A percentile compares a stretch with the other conserved stretches of the same genome.
Evolutionary conservation across 2,797 vertebrate species (phyloP).

Genomic region (Vireo griseus): DNA sequence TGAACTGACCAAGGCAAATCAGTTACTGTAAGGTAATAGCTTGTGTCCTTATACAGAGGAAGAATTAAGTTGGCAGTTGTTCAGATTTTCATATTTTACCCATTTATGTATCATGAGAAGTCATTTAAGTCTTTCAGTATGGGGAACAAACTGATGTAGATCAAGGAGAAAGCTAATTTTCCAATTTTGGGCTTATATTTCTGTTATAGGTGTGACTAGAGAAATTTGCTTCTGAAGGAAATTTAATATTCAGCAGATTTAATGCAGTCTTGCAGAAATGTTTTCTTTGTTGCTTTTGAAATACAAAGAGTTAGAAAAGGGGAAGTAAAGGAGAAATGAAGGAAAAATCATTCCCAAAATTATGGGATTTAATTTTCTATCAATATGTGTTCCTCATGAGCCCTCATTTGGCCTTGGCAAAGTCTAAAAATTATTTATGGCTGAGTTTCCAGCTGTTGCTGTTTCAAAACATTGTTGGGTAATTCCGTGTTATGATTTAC

Average conservation of each 20-base stretch:
- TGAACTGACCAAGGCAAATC: constrained; percentile 35
- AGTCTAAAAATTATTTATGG: neutral
- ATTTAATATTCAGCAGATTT: constrained; percentile 12
- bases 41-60: neutral
- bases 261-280: neutral
- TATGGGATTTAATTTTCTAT: neutral
- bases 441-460: neutral
- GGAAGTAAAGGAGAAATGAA: neutral
- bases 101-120: neutral
- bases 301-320: neutral
- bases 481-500: neutral
- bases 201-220: constrained; percentile 20
- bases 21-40: constrained; percentile 15
- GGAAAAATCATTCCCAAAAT: neutral
- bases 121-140: neutral
- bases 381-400: neutral
- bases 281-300: neutral
- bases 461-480: neutral
- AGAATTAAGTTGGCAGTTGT: constrained; percentile 25
- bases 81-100: constrained; percentile 15
- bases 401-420: neutral
- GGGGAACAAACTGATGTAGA: neutral
- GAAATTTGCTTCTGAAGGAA: constrained; percentile 21
- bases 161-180: constrained; percentile 30
- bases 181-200: constrained; percentile 1